Evolutionary conservation across 2,888 invertebrate species (phyloP).

Genomic region (Eilema sororculum): DNA sequence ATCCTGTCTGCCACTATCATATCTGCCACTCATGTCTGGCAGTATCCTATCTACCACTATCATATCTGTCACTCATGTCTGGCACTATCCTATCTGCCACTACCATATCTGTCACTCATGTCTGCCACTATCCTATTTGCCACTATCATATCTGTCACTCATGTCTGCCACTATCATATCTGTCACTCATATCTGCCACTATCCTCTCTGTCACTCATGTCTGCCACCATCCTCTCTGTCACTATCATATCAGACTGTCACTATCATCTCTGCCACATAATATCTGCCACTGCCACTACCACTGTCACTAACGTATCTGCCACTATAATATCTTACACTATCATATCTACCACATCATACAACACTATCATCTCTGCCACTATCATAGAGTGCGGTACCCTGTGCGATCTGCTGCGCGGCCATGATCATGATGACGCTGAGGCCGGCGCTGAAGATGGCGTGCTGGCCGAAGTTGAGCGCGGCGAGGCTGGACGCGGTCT

Average conservation of each 20-base stretch:
- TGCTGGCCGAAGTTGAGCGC: conserved; percentile 98
- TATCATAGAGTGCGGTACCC: background rate
- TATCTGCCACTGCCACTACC: too few species aligned
- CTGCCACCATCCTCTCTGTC: too few species aligned
- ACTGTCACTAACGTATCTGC: too few species aligned
- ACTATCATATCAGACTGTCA: background rate
- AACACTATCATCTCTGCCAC: too few species aligned
- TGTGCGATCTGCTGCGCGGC: conserved; percentile 94
- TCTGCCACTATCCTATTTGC: too few species aligned
- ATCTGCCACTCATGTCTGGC: too few species aligned
- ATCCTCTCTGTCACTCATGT: too few species aligned
- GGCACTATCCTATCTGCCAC: too few species aligned
- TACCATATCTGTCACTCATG: too few species aligned
- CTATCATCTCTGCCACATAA: background rate
- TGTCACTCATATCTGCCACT: background rate
- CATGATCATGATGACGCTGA: conserved; percentile 97
- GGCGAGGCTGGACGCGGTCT: conserved; percentile 97
- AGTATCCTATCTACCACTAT: too few species aligned
- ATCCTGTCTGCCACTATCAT: background rate
- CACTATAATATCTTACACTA: background rate
- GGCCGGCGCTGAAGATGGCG: conserved; percentile 97
- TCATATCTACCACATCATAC: too few species aligned
- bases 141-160: background rate
- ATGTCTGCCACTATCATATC: background rate
- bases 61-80: too few species aligned